Evolutionary conservation across 2,888 invertebrate genomes (phyloP).

Genomic region (Tupiocoris notatus): DNA sequence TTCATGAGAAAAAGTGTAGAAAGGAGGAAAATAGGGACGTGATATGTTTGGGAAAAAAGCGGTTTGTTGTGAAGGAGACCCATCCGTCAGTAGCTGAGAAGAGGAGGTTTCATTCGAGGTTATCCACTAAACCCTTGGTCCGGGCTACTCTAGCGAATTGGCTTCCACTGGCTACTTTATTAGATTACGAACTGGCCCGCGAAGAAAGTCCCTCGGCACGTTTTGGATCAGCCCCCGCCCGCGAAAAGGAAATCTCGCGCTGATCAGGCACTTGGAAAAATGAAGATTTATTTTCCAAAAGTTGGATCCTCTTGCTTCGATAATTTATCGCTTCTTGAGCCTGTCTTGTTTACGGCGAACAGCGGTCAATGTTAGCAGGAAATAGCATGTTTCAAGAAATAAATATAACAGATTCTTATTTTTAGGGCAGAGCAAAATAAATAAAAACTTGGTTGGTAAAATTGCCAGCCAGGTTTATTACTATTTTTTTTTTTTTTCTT

Average conservation of each 20-base stretch:
- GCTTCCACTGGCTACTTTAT: slow-evolving; percentile 28
- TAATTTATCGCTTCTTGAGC: too few relatives aligned
- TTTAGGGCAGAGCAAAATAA: too few relatives aligned
- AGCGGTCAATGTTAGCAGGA: too few relatives aligned
- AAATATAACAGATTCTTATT: too few relatives aligned
- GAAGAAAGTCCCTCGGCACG: not conserved
- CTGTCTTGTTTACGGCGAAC: too few relatives aligned
- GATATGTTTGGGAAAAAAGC: slow-evolving; percentile 28
- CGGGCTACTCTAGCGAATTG: slow-evolving; percentile 15
- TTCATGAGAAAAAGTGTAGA: not conserved
- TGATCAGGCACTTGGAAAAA: not conserved
- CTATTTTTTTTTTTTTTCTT: too few relatives aligned
- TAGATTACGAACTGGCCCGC: slow-evolving; percentile 12
- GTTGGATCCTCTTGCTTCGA: too few relatives aligned
- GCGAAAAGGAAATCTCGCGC: not conserved
- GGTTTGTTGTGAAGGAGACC: slow-evolving; percentile 27
- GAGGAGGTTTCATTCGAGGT: slow-evolving; percentile 32
- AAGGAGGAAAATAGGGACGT: slow-evolving; percentile 19
- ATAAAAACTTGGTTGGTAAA: too few relatives aligned
- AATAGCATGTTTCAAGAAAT: too few relatives aligned
- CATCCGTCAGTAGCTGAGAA: slow-evolving; percentile 13
- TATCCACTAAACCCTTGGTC: not conserved
- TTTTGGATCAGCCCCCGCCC: not conserved
- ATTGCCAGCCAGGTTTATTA: too few relatives aligned
- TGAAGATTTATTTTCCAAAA: slow-evolving; percentile 12